Base-by-base conservation (phyloP, 1,140 invertebrate genomes). In the Trichonephila clavata region DNA sequence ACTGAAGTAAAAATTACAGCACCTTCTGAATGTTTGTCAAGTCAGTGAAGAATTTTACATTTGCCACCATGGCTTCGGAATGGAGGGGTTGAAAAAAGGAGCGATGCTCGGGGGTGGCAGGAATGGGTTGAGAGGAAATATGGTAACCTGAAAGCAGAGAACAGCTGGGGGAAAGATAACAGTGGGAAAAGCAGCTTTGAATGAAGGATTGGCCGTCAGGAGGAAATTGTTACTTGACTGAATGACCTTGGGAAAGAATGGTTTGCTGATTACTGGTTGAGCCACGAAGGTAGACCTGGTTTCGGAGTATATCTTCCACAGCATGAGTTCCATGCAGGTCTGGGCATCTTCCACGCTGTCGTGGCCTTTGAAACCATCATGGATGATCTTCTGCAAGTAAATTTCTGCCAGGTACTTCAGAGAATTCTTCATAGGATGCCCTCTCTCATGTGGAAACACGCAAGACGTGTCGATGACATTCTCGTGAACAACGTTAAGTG, bases 381-480 rank as follows among this genome's bases (percentile, higher is more conserved):
- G 99, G 95, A 99, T 99, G 89, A 99, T 98, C 95, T 98, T 98
- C 94, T 98, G 97, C 18, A 99, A 96, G 96, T 98, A 97, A 94
- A 99, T 98, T 77, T 97, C 97, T 95, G 98, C 97, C 7, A 99
- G 96, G 94, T 97, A 98, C 95, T 97, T 97, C 13, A 99, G 96
- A 2, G 98, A 98, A 95, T 98, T 96, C 96, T 99, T 99, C 94
- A 97, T 98, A 3, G 99, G 99, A 93, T 97, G 97, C 0, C 99
- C 99, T 96, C 98, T 97, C 96, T 97, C 97, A 96, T 99, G 99
- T 16, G 99, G 99, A 96, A 98, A 99, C 86, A 99, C 97, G n/a
- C 99, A 96, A 94, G 98, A 98, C 0, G 99, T 99, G 95, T 99
- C 99, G 18, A 99, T 97, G 8, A 99, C 97, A 32, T 97, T 98